Evolutionary conservation across 2,113 vertebrate species (phyloP), one percentile per base, ranked within the genome.

Genomic region (Ceuthmochares aereus): DNA sequence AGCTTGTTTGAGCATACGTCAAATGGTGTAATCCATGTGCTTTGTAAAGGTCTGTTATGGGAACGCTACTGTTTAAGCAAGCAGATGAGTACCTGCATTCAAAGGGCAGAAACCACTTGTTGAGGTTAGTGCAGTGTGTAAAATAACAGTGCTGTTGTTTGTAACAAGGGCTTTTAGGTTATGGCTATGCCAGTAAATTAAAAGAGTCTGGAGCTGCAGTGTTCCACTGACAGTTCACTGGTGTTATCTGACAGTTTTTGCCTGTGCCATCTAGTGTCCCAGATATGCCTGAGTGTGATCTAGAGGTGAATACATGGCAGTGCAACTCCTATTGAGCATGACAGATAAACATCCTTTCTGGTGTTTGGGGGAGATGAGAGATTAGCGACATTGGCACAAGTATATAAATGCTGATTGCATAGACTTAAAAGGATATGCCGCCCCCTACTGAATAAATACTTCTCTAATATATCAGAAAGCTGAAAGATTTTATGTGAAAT

Each of bases 31-130:
- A 36, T 34, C 30, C 54, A 1, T 6, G 6, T 26, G 30, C 30
- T 34, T 22, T 26, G 26, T 55, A 10, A 26, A 62, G 55, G 30
- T 25, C 78, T 23, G 2, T 47, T 19, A 4, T 25, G 18, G 51
- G 12, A 47, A 32, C 1, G 2, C n/a, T 14, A 5, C 69, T 1
- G 0, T 40, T 42, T n/a, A 4, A 66, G 58, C 32, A 19, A 43
- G 60, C 22, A 14, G 21, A 18, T 27, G 47, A 34, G 52, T 34
- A 32, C 21, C 56, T 81, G 30, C 0, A 0, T 27, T 59, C 58
- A 29, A 14, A 77, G 40, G 30, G 70, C 76, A 86, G 40, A 82
- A 86, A 29, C 15, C 22, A 6, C 23, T 49, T 37, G 23, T 42
- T 81, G 43, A 36, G 43, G 37, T 54, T 64, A 27, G 17, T 42